phyloP scores from a whole-genome alignment of 2,888 invertebrate species.

The Phortica okadai region DNA sequence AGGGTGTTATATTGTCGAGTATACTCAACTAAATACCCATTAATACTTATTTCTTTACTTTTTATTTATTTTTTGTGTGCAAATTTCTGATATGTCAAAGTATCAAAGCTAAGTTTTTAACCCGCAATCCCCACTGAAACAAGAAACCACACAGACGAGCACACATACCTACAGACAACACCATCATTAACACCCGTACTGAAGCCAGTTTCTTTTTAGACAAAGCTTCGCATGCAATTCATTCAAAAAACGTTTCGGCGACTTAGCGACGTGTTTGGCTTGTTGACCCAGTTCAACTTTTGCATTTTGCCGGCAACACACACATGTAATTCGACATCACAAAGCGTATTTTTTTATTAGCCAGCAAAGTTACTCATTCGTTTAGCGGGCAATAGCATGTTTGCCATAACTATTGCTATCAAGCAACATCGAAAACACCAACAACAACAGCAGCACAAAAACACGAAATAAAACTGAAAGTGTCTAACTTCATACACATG shows the following conservation, averaged over 20 bases:
- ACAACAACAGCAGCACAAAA: background rate
- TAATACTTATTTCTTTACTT: no score
- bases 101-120: conserved; percentile 34
- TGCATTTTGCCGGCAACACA: conserved; percentile 71
- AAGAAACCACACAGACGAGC: no score
- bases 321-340: background rate
- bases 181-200: background rate
- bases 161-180: no score
- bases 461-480: conserved; percentile 25
- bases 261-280: conserved; percentile 60
- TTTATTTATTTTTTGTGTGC: background rate
- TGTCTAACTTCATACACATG: conserved; percentile 12
- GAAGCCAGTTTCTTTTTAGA: background rate
- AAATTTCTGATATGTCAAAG: conserved; percentile 42
- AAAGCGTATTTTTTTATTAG: conserved; percentile 2
- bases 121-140: no score
- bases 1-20: no score
- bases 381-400: background rate
- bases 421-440: conserved; percentile 5
- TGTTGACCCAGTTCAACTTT: conserved; percentile 75
- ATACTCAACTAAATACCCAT: no score
- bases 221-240: conserved; percentile 27
- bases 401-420: conserved; percentile 1
- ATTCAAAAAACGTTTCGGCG: conserved; percentile 23
- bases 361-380: conserved; percentile 15